phyloP scores from a whole-genome alignment of 2,797 vertebrate species.

The Columba guinea region DNA sequence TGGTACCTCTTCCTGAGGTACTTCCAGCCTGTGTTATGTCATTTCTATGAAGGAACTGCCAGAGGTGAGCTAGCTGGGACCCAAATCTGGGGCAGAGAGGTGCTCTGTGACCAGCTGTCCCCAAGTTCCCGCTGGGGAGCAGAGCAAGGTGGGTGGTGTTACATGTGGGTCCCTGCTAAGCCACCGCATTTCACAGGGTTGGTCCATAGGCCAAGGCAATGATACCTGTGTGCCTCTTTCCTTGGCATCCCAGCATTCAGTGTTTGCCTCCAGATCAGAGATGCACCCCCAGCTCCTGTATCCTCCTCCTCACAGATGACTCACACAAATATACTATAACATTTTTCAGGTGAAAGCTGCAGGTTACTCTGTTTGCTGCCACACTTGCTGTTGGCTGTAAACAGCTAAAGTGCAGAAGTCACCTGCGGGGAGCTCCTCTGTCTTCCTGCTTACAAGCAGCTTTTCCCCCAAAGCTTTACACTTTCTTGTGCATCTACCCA shows the following conservation, averaged over 20 bases:
- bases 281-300: neutral
- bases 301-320: neutral
- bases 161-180: too few species aligned
- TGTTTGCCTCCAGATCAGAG: neutral
- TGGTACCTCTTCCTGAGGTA: neutral
- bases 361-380: rapidly evolving
- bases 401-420: neutral
- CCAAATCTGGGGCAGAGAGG: neutral
- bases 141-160: rapidly evolving
- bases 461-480: neutral
- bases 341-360: neutral
- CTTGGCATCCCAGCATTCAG: neutral
- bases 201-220: too few species aligned
- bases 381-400: neutral
- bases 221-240: neutral
- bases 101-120: neutral
- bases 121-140: neutral
- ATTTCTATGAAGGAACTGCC: neutral
- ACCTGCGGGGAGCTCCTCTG: neutral
- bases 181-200: too few species aligned
- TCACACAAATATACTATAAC: rapidly evolving
- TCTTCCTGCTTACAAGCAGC: neutral
- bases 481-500: rapidly evolving
- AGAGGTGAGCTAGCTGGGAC: neutral
- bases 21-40: neutral